Percentiles rank a stretch among this genome's conserved stretches.
These are phyloP conservation scores for Threskiornis aethiopicus DNA, from an alignment of 2,797 vertebrate genomes.

Conservation along the genomic window DNA sequence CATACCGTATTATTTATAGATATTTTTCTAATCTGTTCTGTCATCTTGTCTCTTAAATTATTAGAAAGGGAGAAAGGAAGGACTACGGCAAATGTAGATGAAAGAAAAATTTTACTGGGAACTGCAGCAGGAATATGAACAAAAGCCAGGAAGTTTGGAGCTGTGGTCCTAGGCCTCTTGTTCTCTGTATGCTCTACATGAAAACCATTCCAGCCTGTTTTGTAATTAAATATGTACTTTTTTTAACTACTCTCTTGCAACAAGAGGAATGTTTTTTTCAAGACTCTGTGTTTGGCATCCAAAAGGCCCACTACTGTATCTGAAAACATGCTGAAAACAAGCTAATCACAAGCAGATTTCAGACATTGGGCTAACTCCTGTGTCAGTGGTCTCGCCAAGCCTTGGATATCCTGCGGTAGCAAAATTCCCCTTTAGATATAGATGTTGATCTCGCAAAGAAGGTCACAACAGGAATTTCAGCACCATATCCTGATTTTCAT, in stretches of 20 bases:
- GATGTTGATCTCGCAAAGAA: not conserved
- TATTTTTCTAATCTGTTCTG: constrained; percentile 57
- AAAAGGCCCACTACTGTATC: not conserved
- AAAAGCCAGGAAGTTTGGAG: not conserved
- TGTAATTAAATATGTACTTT: not conserved
- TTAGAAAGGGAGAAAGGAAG: constrained; percentile 36
- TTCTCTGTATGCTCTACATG: not conserved
- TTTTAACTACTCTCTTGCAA: not conserved
- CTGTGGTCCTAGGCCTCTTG: not conserved
- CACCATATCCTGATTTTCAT: not conserved
- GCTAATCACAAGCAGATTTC: not conserved
- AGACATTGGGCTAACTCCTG: not conserved
- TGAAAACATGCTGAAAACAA: not conserved
- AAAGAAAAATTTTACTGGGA: not conserved
- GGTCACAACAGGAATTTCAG: not conserved
- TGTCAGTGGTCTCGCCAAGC: not conserved
- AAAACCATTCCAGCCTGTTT: not conserved
- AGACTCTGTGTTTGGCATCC: not conserved
- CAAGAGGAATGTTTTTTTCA: not conserved
- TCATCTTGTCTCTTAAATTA: constrained; percentile 63
- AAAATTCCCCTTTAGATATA: not conserved
- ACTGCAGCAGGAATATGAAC: not conserved
- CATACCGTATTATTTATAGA: constrained; percentile 42
- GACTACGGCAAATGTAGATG: not conserved
- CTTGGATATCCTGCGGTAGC: not conserved